Evolutionary conservation across 2,888 invertebrate genomes (phyloP).

Genomic region (Trilocha varians): DNA sequence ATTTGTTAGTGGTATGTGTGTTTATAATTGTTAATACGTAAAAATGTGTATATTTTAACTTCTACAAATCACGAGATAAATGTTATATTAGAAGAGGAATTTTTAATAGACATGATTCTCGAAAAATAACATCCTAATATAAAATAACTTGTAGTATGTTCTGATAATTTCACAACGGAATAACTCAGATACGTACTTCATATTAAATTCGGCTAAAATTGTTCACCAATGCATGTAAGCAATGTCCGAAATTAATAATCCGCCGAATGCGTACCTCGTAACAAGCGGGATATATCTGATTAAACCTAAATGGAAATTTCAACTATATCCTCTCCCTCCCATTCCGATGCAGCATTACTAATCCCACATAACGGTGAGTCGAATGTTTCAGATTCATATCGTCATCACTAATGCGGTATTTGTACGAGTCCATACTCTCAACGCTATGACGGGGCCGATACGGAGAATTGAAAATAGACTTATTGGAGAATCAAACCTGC

Average conservation of each 20-base stretch:
- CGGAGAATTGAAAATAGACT: not conserved
- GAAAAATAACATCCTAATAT: too few species aligned
- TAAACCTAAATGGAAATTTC: not conserved
- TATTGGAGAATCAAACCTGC: not conserved
- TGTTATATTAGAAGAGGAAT: too few species aligned
- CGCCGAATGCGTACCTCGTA: not conserved
- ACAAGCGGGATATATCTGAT: not conserved
- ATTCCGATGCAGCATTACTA: not conserved
- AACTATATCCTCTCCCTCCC: not conserved
- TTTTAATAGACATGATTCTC: too few species aligned
- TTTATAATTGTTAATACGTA: too few species aligned
- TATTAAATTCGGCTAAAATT: too few species aligned
- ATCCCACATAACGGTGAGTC: not conserved
- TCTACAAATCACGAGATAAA: too few species aligned
- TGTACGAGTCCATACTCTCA: not conserved
- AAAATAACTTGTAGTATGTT: too few species aligned
- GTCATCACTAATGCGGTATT: not conserved
- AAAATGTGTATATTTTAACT: too few species aligned
- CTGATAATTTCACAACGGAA: too few species aligned
- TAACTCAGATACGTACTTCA: too few species aligned
- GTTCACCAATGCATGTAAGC: too few species aligned
- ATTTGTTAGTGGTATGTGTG: too few species aligned
- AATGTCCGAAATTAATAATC: not conserved
- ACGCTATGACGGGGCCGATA: not conserved
- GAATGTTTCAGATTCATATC: constrained; percentile 1